A percentile compares a stretch with the other conserved stretches of the same genome.
These are phyloP conservation scores for Pungitius pungitius DNA, from an alignment of 2,113 vertebrate species.

Conservation along the genomic window DNA sequence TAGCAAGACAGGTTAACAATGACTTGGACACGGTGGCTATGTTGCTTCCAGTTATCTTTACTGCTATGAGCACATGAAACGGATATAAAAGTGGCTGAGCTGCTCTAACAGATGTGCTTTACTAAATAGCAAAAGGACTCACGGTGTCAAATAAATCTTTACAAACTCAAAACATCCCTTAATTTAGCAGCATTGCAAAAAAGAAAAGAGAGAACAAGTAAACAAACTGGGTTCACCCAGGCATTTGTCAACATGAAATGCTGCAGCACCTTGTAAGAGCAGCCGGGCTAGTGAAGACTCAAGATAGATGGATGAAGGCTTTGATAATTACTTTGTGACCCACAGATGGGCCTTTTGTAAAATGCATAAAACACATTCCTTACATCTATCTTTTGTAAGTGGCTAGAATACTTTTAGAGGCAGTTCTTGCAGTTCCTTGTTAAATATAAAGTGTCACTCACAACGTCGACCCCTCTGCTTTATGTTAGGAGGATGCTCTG, in stretches of 20 bases:
- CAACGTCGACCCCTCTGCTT: background rate
- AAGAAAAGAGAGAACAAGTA: background rate
- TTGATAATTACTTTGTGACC: conserved; percentile 18
- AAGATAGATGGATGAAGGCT: conserved; percentile 16
- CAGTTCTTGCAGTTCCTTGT: background rate
- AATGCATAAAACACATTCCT: background rate
- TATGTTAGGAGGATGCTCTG: background rate
- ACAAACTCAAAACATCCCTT: conserved; percentile 7
- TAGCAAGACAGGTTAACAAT: conserved; percentile 39
- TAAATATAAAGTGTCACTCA: background rate
- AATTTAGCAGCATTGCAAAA: conserved; percentile 2
- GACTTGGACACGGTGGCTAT: conserved; percentile 38
- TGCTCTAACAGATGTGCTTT: conserved; percentile 32
- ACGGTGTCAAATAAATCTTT: conserved; percentile 13
- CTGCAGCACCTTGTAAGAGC: background rate
- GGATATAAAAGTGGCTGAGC: conserved; percentile 54
- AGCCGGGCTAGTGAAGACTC: background rate
- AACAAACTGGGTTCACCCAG: conserved; percentile 1
- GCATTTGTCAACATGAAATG: conserved; percentile 39
- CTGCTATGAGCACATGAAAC: conserved; percentile 57
- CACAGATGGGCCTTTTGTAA: conserved; percentile 13
- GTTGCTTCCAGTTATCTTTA: conserved; percentile 56
- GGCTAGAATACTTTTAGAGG: conserved; percentile 11
- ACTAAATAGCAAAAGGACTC: conserved; percentile 38
- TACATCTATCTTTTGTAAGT: conserved; percentile 16